Base-by-base conservation (phyloP, 1,140 invertebrate genomes). In the Hypothenemus hampei region DNA sequence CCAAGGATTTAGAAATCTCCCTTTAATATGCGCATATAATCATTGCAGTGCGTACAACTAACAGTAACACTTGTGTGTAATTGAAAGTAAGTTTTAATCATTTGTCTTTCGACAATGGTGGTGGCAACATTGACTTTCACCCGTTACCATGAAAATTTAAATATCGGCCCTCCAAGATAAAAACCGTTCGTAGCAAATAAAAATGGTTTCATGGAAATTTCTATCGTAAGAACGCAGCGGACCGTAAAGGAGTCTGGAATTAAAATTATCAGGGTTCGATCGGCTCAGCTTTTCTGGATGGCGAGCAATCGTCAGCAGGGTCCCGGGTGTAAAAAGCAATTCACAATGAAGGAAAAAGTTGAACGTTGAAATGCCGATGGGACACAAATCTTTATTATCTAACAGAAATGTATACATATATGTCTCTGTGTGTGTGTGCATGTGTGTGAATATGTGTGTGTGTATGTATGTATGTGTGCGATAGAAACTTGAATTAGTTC, bases 131-230 rank as follows among this genome's bases (percentile, higher is more conserved):
- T n/a, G 26, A 7, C 26, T 29, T n/a, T n/a, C n/a, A n/a, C n/a
- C n/a, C 6, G 26, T 37, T 15, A 37, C 13, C 16, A 37, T 37
- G 7, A 37, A 37, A 37, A 10, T 16, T 37, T 16, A 37, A 37
- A 37, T 16, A 37, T n/a, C n/a, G n/a, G n/a, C 3, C 13, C 11
- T 37, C 7, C 16, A 37, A 16, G 35, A 37, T 37, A 37, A 37
- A 37, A 31, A 31, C 10, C 13, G 35, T 37, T 37, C n/a, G n/a
- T n/a, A n/a, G n/a, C n/a, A n/a, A n/a, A 37, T 16, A 7, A 37
- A 37, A 37, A 37, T 37, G n/a, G 18, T 8, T 37, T 16, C 35
- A 8, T 16, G 35, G 35, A 37, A 37, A 37, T 37, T 37, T 37
- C 35, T 16, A 37, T 2, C 3, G 26, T 13, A 8, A 11, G 26